Percentiles rank a stretch among this genome's conserved stretches.
These are phyloP conservation scores for Malurus leucopterus DNA, from an alignment of 2,797 vertebrate species.

Conservation along the genomic window DNA sequence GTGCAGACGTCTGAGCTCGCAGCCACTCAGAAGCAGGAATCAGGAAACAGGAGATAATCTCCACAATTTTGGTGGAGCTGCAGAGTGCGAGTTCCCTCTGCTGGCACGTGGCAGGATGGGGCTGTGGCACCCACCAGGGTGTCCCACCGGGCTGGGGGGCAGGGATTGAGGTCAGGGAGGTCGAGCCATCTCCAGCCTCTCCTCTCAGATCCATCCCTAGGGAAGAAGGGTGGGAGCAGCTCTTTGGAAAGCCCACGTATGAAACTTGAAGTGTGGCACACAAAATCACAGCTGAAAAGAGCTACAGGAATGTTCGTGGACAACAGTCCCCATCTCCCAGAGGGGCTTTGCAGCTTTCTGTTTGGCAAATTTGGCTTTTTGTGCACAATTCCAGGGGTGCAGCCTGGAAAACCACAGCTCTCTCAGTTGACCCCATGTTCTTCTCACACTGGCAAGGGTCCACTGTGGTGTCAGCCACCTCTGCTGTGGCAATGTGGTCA, in stretches of 20 bases:
- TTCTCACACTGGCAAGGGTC: neutral
- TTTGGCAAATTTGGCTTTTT: neutral
- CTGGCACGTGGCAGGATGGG: neutral
- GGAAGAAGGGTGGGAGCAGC: neutral
- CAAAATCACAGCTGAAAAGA: neutral
- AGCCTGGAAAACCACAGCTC: neutral
- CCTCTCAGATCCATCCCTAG: neutral
- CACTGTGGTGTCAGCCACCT: neutral
- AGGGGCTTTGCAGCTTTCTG: neutral
- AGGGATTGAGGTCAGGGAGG: neutral
- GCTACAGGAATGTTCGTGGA: neutral
- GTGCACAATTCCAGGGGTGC: neutral
- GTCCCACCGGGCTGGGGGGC: neutral
- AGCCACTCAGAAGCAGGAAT: neutral
- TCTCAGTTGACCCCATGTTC: neutral
- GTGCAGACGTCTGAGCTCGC: neutral
- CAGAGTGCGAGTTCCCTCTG: slow-evolving; percentile 50
- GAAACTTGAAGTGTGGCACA: neutral
- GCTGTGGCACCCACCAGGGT: neutral
- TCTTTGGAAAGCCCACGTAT: neutral
- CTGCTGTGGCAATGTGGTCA: neutral
- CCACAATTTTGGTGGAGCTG: neutral
- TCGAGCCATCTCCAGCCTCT: accelerated
- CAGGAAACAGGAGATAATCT: neutral
- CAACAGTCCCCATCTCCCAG: neutral